Conservation (phyloP, 2,113 vertebrate genomes). For the Aplodontia rufa region DNA sequence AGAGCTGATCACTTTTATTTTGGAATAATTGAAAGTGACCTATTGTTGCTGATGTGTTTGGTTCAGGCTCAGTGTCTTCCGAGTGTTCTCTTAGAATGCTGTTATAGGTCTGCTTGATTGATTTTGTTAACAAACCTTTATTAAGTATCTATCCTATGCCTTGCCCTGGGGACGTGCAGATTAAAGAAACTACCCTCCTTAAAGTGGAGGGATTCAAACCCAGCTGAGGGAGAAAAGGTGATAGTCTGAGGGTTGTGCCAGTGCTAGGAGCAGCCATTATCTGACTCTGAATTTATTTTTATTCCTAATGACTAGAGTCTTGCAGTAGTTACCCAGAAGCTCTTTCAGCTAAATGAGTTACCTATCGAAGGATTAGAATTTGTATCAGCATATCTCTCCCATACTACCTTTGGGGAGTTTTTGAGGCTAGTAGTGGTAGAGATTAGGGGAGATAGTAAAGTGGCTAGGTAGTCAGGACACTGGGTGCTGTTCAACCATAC, state of each 20-base stretch:
- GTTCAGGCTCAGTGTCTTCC: conserved; percentile 5
- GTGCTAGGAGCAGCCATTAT: neutral
- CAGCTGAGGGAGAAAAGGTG: neutral
- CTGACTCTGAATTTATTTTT: neutral
- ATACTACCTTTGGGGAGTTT: neutral
- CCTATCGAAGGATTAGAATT: neutral
- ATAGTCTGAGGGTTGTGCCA: neutral
- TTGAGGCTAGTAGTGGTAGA: too few species aligned
- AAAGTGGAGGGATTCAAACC: neutral
- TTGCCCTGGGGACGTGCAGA: neutral
- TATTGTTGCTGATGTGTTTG: neutral
- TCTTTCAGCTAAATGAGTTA: neutral
- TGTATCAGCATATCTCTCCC: neutral
- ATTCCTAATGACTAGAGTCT: neutral
- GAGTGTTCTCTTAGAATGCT: neutral
- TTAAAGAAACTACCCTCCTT: neutral
- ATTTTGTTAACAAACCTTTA: conserved; percentile 19
- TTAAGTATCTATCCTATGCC: neutral
- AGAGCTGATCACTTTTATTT: conserved; percentile 12
- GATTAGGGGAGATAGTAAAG: too few species aligned
- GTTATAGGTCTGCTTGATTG: neutral
- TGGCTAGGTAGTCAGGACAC: too few species aligned
- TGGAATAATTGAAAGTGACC: conserved; percentile 38
- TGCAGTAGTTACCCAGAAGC: neutral
- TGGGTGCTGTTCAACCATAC: too few species aligned